Percentiles rank a stretch among this genome's conserved stretches.
phyloP scores from a whole-genome alignment of 2,797 vertebrate genomes.

The Micromesistius poutassou region DNA sequence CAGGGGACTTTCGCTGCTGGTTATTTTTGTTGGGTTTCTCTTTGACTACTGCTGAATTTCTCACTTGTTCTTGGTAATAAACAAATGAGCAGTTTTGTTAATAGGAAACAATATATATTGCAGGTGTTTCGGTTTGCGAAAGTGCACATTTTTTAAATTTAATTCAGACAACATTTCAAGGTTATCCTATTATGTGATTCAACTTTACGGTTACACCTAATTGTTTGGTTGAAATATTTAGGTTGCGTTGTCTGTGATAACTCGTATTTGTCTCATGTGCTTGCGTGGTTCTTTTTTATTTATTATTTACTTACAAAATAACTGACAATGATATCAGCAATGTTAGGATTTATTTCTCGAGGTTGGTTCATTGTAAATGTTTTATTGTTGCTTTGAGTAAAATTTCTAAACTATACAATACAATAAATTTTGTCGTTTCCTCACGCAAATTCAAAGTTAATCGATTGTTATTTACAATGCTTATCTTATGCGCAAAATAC shows the following conservation, averaged over 20 bases:
- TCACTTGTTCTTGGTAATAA: neutral
- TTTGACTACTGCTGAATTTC: neutral
- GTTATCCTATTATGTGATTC: neutral
- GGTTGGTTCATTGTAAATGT: neutral
- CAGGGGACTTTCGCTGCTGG: neutral
- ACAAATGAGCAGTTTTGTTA: neutral
- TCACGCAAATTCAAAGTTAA: neutral
- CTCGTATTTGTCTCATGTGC: neutral
- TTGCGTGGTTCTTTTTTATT: neutral
- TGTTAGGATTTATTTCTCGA: neutral
- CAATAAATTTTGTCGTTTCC: neutral
- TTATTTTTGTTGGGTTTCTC: neutral
- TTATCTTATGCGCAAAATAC: neutral
- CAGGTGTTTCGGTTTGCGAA: neutral
- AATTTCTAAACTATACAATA: conserved; percentile 2
- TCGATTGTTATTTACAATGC: neutral
- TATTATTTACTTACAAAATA: neutral
- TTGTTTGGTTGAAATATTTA: neutral
- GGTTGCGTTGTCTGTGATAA: neutral
- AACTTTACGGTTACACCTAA: neutral
- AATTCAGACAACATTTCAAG: neutral
- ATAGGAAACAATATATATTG: neutral
- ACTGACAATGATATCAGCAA: neutral
- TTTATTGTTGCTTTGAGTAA: neutral
- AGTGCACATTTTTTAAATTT: neutral